Evolutionary conservation across 1,140 invertebrate species (phyloP), one percentile per base, ranked within the genome.

Genomic region (Armadillidium nasatum): DNA sequence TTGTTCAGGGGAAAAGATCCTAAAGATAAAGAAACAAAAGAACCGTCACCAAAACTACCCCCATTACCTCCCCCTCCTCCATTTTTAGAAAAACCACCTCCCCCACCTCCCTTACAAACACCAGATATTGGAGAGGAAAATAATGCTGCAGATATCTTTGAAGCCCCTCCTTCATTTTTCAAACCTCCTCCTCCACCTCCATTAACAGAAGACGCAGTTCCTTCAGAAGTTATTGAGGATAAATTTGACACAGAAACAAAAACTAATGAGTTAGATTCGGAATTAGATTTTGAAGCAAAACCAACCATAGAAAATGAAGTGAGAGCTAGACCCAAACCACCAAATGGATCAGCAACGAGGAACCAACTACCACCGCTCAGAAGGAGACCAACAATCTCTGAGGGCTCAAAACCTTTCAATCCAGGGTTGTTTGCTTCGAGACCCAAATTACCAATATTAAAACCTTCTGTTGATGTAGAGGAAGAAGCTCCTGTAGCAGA

Each of bases 221-320:
- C 50, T 60, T 2, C 19, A 60, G 50, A 7, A 4, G 50, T 15
- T 60, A 60, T 15, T 60, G 50, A 60, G 7, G 50, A 60, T 13
- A 60, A 1, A 60, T 15, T 19, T 60, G 50, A 19, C 4, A 60
- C 50, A 15, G 50, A 60, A 60, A 60, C 19, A 7, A 60, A 19
- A 60, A 33, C 33, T 6, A 60, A 60, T 19, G 19, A 60, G 19
- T 13, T 60, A 60, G 50, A 60, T 60, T 60, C 19, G 19, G 50
- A 60, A 60, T 60, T 60, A 60, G 50, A 60, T 60, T 60, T 60
- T 15, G 50, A 60, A 13, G 50, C 50, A 15, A 60, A 60, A 60
- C 50, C 50, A 7, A 60, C 50, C 11, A 60, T 60, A 15, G 50
- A 60, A 60, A 60, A 60, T 7, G 50, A 60, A 60, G 50, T 60